Evolutionary conservation across 2,113 vertebrate species (phyloP).

Genomic region (Trematocara macrostoma): DNA sequence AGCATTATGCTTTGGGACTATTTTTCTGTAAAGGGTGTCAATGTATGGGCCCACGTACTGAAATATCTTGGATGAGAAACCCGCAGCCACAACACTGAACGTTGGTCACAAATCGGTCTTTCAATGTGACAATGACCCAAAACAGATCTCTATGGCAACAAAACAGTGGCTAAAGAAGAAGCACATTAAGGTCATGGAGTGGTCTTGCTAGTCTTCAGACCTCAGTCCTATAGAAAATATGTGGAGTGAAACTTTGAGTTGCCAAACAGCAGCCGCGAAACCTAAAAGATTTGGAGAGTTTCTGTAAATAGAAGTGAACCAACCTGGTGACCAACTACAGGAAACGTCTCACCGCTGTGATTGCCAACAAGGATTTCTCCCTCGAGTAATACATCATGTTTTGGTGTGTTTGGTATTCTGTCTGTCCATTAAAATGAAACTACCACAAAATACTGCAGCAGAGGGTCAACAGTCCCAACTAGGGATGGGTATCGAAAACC

Average conservation of each 20-base stretch:
- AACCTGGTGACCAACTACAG: background rate
- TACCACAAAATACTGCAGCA: background rate
- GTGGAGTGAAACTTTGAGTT: background rate
- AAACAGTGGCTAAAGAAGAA: background rate
- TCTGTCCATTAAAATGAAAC: background rate
- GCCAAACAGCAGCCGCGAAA: background rate
- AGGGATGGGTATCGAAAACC: too few relatives aligned
- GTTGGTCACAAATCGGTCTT: background rate
- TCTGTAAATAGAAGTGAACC: background rate
- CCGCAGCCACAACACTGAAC: accelerated
- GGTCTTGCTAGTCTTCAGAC: background rate
- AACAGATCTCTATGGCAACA: background rate
- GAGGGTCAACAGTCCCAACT: background rate
- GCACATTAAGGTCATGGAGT: background rate
- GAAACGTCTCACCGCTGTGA: background rate
- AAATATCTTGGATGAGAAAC: background rate
- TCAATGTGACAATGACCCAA: background rate
- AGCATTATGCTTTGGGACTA: background rate
- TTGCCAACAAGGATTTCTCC: background rate
- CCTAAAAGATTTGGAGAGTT: background rate
- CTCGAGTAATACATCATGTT: background rate
- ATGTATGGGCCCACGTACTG: background rate
- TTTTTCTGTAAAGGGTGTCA: background rate
- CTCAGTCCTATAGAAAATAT: background rate
- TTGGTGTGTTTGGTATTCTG: background rate